These are phyloP conservation scores for Dicycla oo DNA, from an alignment of 2,888 invertebrate species.

Conservation along the genomic window DNA sequence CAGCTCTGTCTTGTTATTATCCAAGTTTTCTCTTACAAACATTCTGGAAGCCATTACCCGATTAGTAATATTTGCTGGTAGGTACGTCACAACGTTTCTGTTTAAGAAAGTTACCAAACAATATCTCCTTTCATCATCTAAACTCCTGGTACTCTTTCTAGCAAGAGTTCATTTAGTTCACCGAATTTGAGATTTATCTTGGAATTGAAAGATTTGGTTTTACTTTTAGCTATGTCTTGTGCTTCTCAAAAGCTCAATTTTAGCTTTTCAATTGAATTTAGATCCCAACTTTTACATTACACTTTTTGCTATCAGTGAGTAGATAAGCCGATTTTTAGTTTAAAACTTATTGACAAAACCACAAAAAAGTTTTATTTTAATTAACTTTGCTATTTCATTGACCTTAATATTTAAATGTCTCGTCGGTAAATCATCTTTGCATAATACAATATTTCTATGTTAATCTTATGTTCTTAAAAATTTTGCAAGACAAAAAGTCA, in stretches of 20 bases:
- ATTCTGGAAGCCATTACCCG: constrained; percentile 52
- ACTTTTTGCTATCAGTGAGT: neutral
- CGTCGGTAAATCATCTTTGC: neutral
- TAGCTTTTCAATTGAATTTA: neutral
- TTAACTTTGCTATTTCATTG: neutral
- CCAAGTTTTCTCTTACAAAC: constrained; percentile 49
- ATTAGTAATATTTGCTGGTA: constrained; percentile 55
- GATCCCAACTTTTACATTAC: neutral
- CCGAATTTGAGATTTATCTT: neutral
- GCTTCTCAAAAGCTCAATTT: neutral
- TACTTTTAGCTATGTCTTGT: constrained; percentile 5
- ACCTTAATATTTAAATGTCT: neutral
- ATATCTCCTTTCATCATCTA: constrained; percentile 24
- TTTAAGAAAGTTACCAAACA: constrained; percentile 19
- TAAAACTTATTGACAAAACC: neutral
- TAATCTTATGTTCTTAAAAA: neutral
- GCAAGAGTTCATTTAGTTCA: neutral
- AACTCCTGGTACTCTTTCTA: constrained; percentile 13
- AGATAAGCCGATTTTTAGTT: neutral
- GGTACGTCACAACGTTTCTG: constrained; percentile 21
- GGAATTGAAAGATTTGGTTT: neutral
- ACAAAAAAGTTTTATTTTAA: neutral
- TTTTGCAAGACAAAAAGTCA: constrained; percentile 17
- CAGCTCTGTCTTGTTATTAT: constrained; percentile 26
- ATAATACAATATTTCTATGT: neutral